Base-by-base conservation (phyloP, 2,888 invertebrate species). In the Orthosia incerta region DNA sequence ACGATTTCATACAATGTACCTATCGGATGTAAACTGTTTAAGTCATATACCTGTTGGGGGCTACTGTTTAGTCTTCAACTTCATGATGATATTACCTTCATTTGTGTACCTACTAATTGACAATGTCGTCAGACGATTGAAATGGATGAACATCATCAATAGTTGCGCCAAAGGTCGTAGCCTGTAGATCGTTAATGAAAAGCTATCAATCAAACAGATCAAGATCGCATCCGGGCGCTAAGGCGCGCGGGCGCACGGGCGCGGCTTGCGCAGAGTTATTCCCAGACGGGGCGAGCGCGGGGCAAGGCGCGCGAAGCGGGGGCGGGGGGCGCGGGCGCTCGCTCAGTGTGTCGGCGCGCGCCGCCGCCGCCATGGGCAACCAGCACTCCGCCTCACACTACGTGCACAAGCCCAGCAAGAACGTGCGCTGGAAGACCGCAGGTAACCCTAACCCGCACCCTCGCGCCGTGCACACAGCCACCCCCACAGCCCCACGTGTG, bases 341-440 rank as follows among this genome's bases (percentile, higher is more conserved):
- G 92, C 89, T 95, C 94, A 95, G 95, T 94, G 95, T 94, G 94
- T 91, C 93, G 94, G 94, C 95, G 95, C 94, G 94, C 94, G 94
- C 91, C 94, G 94, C 94, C 95, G 94, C 95, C 95, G 95, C 93
- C 94, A 96, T 96, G 96, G 96, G 96, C 94, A 96, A 96, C 94
- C 95, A 95, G 77, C 95, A 96, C 88, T 96, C 96, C 88, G 93
- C 93, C 92, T 91, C 95, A 89, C 94, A 95, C 92, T 92, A 94
- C 89, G 89, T 92, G 84, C 91, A 92, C 91, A 96, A 97, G 93
- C 97, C 97, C 91, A 97, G 97, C 95, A 97, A 98, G 96, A 98
- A 97, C 96, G 97, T 98, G 89, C 98, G 98, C 96, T 98, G 98
- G 98, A 98, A 98, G 96, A 97, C 98, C 88, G 98, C 98, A 98